A percentile compares a stretch with the other conserved stretches of the same genome.
These are phyloP conservation scores for Gallinago undulata DNA, from an alignment of 2,113 vertebrate species.

Conservation along the genomic window DNA sequence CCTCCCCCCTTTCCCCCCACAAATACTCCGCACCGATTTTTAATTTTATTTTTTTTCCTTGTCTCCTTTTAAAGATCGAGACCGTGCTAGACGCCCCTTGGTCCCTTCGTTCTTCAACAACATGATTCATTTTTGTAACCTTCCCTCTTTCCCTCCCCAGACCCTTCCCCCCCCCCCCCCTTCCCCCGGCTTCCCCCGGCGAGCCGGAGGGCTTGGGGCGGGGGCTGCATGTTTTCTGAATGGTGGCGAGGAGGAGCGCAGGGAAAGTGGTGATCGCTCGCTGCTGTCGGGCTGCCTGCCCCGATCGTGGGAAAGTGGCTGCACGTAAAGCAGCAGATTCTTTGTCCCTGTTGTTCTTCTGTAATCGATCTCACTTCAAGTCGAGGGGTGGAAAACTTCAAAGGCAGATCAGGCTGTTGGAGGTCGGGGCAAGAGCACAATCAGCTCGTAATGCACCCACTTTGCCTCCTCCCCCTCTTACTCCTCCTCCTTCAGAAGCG, in stretches of 20 bases:
- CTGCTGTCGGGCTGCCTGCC: slow-evolving; percentile 68
- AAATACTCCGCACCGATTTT: not conserved
- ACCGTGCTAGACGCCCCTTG: not conserved
- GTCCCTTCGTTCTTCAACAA: not conserved
- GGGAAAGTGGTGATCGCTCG: slow-evolving; percentile 23
- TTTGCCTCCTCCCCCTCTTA: slow-evolving; percentile 1
- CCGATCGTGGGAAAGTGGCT: slow-evolving; percentile 86
- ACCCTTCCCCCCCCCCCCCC: no score
- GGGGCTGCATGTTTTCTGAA: slow-evolving; percentile 7
- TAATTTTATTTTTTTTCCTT: not conserved
- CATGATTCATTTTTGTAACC: not conserved
- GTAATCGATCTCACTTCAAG: slow-evolving; percentile 85
- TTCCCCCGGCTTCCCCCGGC: not conserved
- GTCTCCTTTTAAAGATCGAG: not conserved
- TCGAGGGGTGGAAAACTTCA: slow-evolving; percentile 80
- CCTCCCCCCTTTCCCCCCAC: no score
- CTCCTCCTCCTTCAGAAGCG: not conserved
- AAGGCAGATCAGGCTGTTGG: slow-evolving; percentile 77
- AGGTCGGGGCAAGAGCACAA: slow-evolving; percentile 75
- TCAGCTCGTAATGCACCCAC: slow-evolving; percentile 50
- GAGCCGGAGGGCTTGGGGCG: not conserved
- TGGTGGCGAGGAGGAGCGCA: slow-evolving; percentile 18
- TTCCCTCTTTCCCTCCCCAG: no score
- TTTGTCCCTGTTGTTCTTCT: slow-evolving; percentile 82
- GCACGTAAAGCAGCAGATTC: slow-evolving; percentile 79